Conservation (phyloP, 2,888 invertebrate species). For the Maniola hyperantus region DNA sequence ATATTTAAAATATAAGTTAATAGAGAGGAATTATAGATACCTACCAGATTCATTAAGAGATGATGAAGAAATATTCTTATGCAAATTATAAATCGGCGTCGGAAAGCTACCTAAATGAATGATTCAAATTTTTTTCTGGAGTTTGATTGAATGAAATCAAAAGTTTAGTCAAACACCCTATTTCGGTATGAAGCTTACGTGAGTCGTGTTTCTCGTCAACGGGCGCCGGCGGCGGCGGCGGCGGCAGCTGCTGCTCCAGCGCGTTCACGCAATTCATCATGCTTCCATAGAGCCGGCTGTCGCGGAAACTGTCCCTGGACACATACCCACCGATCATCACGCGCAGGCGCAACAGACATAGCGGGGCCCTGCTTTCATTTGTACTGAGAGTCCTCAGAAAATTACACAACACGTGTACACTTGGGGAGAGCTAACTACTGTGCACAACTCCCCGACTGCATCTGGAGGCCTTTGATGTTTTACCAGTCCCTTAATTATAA, state of each 20-base stretch:
- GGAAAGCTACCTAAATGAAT: too few species aligned
- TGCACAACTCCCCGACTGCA: background rate
- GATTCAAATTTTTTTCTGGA: background rate
- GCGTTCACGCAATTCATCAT: conserved; percentile 98
- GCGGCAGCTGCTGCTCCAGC: conserved; percentile 94
- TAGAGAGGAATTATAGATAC: too few species aligned
- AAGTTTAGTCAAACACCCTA: conserved; percentile 16
- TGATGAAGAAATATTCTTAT: too few species aligned
- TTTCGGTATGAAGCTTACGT: conserved; percentile 57
- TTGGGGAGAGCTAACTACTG: background rate
- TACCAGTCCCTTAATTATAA: too few species aligned
- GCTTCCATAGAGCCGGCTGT: conserved; percentile 96
- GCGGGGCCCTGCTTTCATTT: too few species aligned
- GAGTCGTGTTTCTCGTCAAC: conserved; percentile 79
- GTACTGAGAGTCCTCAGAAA: background rate
- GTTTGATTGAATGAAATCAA: background rate
- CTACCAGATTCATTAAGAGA: too few species aligned
- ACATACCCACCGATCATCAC: conserved; percentile 41
- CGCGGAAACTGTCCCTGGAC: conserved; percentile 93
- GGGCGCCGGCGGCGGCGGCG: conserved; percentile 79
- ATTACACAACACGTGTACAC: background rate
- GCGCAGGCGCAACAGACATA: conserved; percentile 18
- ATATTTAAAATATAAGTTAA: background rate
- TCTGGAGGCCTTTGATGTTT: too few species aligned
- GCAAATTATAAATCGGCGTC: too few species aligned